A percentile compares a stretch with the other conserved stretches of the same genome.
These are phyloP conservation scores for Anticlea derivata DNA, from an alignment of 2,888 invertebrate species.

Conservation along the genomic window DNA sequence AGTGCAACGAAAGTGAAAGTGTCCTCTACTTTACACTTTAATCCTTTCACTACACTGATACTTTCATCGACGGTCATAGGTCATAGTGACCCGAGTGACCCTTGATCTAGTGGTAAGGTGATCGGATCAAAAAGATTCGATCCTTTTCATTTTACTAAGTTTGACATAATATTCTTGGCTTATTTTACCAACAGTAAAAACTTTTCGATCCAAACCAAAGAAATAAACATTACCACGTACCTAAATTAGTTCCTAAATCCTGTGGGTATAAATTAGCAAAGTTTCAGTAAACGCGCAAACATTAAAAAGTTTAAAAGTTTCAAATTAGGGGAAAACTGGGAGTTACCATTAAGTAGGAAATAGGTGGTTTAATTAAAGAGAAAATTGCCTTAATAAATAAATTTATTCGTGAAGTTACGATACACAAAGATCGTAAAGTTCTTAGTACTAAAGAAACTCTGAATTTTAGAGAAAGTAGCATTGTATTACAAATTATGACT, in stretches of 20 bases:
- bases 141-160: no score
- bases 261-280: constrained; percentile 69
- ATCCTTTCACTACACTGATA: no score
- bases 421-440: constrained; percentile 21
- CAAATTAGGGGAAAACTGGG: constrained; percentile 35
- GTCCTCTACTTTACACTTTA: no score
- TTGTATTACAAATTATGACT: neutral
- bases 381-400: constrained; percentile 29
- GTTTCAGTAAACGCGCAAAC: constrained; percentile 59
- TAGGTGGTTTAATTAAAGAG: constrained; percentile 31
- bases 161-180: no score
- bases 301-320: constrained; percentile 61
- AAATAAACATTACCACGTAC: constrained; percentile 15
- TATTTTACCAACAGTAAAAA: no score
- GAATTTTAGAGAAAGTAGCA: neutral
- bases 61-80: no score
- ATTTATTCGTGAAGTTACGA: constrained; percentile 21
- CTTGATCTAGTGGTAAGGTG: no score
- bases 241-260: constrained; percentile 39
- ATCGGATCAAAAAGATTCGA: no score
- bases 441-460: neutral
- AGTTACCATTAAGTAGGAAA: constrained; percentile 31
- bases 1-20: no score
- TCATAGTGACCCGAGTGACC: no score
- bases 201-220: constrained; percentile 1